Conservation (phyloP, 2,888 invertebrate genomes). For the Epistrophe eligans region DNA sequence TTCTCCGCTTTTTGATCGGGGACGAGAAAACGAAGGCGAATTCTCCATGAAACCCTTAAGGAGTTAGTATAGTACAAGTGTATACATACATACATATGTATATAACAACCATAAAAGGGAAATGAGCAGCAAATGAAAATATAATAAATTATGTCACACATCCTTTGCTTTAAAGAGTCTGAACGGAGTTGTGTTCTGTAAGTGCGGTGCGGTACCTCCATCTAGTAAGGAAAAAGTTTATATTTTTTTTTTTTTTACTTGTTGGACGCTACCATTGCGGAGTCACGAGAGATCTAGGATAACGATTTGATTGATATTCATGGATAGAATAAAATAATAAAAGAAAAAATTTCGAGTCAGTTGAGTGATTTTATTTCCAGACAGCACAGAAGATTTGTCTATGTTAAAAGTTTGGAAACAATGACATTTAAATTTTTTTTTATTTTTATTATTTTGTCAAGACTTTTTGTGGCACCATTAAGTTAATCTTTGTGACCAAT, state of each 20-base stretch:
- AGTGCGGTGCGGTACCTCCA: not conserved
- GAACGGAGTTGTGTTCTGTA: not conserved
- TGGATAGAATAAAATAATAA: not conserved
- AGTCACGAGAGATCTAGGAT: conserved; percentile 35
- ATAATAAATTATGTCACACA: conserved; percentile 58
- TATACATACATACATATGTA: not conserved
- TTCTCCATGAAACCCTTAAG: conserved; percentile 17
- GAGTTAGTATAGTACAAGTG: not conserved
- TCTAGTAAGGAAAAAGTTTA: conserved; percentile 10
- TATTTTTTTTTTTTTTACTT: conserved; percentile 3
- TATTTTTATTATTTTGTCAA: not conserved
- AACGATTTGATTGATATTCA: conserved; percentile 43
- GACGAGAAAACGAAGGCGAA: not conserved
- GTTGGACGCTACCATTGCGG: conserved; percentile 10
- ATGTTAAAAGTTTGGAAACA: conserved; percentile 19
- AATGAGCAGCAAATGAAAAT: conserved; percentile 62
- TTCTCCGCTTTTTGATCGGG: conserved; percentile 20
- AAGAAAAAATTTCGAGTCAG: not conserved
- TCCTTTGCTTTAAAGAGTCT: conserved; percentile 22
- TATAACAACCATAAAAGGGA: conserved; percentile 32
- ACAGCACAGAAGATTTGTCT: not conserved
- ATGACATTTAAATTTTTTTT: not conserved
- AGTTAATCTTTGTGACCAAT: not conserved
- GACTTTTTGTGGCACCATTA: conserved; percentile 6
- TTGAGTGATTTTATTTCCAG: conserved; percentile 35